Percentiles rank a stretch among this genome's conserved stretches.
Conservation (phyloP, 2,888 invertebrate genomes). For the Rhagonycha fulva region DNA sequence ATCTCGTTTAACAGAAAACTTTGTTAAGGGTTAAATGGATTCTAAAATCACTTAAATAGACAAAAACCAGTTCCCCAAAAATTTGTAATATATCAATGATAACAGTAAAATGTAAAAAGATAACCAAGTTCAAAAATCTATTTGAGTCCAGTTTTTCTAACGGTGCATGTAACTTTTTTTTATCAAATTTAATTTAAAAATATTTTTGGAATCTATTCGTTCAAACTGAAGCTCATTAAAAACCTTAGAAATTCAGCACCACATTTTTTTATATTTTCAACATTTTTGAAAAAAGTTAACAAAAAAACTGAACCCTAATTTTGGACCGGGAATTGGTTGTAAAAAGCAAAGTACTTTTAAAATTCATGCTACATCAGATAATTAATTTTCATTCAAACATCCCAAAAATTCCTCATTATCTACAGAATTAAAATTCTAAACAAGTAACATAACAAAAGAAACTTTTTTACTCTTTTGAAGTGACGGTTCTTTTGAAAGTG, state of each 20-base stretch:
- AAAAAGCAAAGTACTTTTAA: neutral
- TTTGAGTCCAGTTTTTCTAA: neutral
- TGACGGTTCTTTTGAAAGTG: neutral
- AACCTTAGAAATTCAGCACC: neutral
- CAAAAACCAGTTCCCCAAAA: neutral
- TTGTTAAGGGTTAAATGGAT: neutral
- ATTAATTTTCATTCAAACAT: neutral
- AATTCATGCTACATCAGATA: neutral
- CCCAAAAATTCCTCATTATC: neutral
- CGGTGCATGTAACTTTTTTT: neutral
- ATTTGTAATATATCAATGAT: neutral
- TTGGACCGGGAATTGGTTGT: neutral
- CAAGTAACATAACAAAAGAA: neutral
- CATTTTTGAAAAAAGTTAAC: neutral
- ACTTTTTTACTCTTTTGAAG: neutral
- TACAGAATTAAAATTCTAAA: neutral
- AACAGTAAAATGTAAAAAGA: neutral
- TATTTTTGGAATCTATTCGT: neutral
- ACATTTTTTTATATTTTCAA: neutral
- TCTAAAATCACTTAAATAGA: neutral
- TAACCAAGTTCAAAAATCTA: neutral
- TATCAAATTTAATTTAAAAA: neutral
- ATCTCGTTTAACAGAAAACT: neutral
- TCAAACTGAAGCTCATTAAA: neutral
- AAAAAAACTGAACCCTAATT: neutral